Evolutionary conservation across 2,888 invertebrate genomes (phyloP).

Genomic region (Quadroppia sp.): DNA sequence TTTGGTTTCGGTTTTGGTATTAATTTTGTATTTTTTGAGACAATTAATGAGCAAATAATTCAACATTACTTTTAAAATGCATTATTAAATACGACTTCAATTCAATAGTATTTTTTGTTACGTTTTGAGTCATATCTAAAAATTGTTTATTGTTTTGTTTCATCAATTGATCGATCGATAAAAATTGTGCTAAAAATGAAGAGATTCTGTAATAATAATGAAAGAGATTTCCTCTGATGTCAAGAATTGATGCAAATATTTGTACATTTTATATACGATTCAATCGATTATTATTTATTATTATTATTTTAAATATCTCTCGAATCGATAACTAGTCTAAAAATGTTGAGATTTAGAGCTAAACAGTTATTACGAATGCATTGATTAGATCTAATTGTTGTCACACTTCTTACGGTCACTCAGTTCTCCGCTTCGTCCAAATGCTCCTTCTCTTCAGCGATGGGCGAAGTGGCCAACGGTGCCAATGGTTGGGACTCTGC

Average conservation of each 20-base stretch:
- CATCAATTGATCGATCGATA: slow-evolving; percentile 2
- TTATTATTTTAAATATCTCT: too few relatives aligned
- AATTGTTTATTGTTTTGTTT: too few relatives aligned
- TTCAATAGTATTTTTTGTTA: not conserved
- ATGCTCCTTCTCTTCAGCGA: slow-evolving; percentile 41
- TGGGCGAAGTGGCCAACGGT: slow-evolving; percentile 41
- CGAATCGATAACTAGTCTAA: not conserved
- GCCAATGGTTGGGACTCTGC: slow-evolving; percentile 41
- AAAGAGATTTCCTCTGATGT: not conserved
- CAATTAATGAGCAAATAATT: slow-evolving; percentile 14
- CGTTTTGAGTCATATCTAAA: not conserved
- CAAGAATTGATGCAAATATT: not conserved
- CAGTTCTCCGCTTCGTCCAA: slow-evolving; percentile 39
- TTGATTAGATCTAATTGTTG: not conserved
- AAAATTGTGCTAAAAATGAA: not conserved
- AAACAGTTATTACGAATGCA: not conserved
- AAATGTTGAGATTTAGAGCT: not conserved
- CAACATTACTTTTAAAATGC: slow-evolving; percentile 1
- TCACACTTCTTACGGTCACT: not conserved
- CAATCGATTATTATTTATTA: too few relatives aligned
- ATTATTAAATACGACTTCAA: not conserved
- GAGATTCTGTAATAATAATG: not conserved
- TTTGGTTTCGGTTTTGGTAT: not conserved
- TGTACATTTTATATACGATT: not conserved
- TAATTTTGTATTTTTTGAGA: not conserved